Percentiles rank a stretch among this genome's conserved stretches.
Conservation (phyloP, 2,888 invertebrate species). For the Xestobium rufovillosum region DNA sequence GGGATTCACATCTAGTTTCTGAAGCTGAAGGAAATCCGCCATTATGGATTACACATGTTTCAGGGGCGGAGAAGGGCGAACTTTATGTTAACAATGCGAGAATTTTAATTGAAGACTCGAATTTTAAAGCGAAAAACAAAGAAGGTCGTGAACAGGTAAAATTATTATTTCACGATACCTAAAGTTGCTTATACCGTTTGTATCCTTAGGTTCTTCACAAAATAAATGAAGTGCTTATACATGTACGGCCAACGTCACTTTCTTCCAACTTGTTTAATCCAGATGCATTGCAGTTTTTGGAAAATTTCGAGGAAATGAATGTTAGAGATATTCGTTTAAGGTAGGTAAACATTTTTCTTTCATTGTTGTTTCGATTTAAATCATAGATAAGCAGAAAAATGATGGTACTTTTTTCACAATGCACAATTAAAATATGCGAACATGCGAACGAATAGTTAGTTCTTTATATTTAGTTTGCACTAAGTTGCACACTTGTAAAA, state of each 20-base stretch:
- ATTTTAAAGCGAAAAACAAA: slow-evolving; percentile 54
- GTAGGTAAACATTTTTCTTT: too few species aligned
- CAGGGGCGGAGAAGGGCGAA: slow-evolving; percentile 56
- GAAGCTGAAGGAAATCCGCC: slow-evolving; percentile 81
- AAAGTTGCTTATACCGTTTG: slow-evolving; percentile 5
- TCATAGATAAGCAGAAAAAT: too few species aligned
- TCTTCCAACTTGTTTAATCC: slow-evolving; percentile 63
- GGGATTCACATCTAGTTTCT: slow-evolving; percentile 57
- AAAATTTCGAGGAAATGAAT: slow-evolving; percentile 71
- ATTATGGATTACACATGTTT: slow-evolving; percentile 70
- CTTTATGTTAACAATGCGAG: slow-evolving; percentile 83
- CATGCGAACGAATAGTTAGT: too few species aligned
- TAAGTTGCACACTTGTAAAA: too few species aligned
- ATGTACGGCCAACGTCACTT: slow-evolving; percentile 58
- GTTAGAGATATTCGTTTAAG: too few species aligned
- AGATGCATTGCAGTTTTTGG: slow-evolving; percentile 71
- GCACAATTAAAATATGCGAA: too few species aligned
- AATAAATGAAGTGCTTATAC: slow-evolving; percentile 79
- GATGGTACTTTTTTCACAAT: too few species aligned
- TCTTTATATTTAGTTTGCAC: too few species aligned
- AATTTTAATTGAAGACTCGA: slow-evolving; percentile 61
- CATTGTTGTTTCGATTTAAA: too few species aligned
- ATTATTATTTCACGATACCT: slow-evolving; percentile 10
- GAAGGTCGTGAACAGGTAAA: slow-evolving; percentile 55
- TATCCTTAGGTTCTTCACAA: slow-evolving; percentile 68